phyloP scores from a whole-genome alignment of 2,888 invertebrate species.

The Agriopis aurantiaria region DNA sequence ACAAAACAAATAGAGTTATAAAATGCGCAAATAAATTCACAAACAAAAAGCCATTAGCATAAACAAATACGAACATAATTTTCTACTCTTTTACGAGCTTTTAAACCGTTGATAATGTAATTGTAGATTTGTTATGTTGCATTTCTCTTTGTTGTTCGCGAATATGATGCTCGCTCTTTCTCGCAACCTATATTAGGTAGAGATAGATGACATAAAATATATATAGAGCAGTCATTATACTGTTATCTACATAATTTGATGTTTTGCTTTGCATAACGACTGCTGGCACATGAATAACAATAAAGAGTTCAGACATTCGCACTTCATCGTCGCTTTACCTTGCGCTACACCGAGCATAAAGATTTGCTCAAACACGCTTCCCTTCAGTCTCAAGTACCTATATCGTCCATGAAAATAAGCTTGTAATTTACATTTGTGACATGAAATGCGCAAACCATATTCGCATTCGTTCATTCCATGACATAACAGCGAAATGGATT shows the following conservation, averaged over 20 bases:
- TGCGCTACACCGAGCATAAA: constrained; percentile 45
- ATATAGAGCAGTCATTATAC: constrained; percentile 64
- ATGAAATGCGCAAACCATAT: constrained; percentile 43
- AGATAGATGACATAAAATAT: constrained; percentile 59
- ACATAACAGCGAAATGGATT: constrained; percentile 34
- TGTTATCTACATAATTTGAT: constrained; percentile 74
- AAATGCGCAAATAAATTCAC: constrained; percentile 39
- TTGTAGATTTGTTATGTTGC: constrained; percentile 41
- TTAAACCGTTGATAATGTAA: constrained; percentile 33
- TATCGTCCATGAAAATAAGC: constrained; percentile 34
- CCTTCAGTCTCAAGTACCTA: constrained; percentile 17
- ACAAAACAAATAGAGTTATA: constrained; percentile 33
- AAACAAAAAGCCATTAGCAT: constrained; percentile 42
- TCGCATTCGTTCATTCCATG: constrained; percentile 29
- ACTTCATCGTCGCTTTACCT: constrained; percentile 54
- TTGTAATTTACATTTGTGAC: constrained; percentile 34
- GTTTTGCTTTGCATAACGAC: constrained; percentile 73
- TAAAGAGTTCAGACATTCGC: constrained; percentile 54
- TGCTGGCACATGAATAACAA: constrained; percentile 67
- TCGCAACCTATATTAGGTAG: constrained; percentile 46
- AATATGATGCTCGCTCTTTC: constrained; percentile 20
- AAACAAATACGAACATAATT: constrained; percentile 41
- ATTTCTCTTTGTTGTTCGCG: constrained; percentile 19
- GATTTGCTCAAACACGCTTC: constrained; percentile 36
- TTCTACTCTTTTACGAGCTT: constrained; percentile 40